A percentile compares a stretch with the other conserved stretches of the same genome.
phyloP scores from a whole-genome alignment of 1,140 invertebrate species.

The Drosophila suzukii region DNA sequence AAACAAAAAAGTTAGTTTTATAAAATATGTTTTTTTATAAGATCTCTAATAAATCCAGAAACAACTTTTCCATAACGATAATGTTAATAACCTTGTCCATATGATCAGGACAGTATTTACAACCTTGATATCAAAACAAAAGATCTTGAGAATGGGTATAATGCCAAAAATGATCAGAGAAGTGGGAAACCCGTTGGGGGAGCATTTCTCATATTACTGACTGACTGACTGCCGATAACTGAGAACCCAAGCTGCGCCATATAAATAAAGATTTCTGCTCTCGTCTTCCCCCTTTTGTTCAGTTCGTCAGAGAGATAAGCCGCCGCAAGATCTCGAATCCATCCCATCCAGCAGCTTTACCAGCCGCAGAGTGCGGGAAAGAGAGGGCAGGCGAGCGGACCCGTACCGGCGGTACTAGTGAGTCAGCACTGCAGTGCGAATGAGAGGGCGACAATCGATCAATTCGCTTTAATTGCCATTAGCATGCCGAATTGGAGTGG shows the following conservation, averaged over 20 bases:
- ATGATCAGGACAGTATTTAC: constrained; percentile 11
- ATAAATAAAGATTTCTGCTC: constrained; percentile 65
- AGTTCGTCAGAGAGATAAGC: constrained; percentile 49
- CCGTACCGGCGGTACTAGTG: constrained; percentile 27
- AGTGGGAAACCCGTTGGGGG: constrained; percentile 44
- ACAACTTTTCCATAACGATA: too few species aligned
- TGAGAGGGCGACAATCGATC: constrained; percentile 62
- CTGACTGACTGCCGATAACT: constrained; percentile 59
- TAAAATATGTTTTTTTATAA: too few species aligned
- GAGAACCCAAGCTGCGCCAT: constrained; percentile 56
- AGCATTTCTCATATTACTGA: constrained; percentile 64
- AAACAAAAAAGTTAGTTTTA: too few species aligned
- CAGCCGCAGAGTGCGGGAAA: neutral
- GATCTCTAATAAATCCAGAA: too few species aligned
- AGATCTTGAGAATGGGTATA: constrained; percentile 13
- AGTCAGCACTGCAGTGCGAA: constrained; percentile 58
- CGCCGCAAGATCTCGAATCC: constrained; percentile 15
- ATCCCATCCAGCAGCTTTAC: constrained; percentile 20
- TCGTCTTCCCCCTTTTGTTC: constrained; percentile 27
- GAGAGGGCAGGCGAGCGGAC: constrained; percentile 2
- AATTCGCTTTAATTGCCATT: constrained; percentile 78
- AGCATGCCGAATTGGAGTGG: constrained; percentile 66
- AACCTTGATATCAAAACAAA: constrained; percentile 28
- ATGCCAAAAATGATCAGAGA: constrained; percentile 33
- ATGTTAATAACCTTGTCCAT: too few species aligned